Base-by-base conservation (phyloP, 2,888 invertebrate species). In the Automeris io region DNA sequence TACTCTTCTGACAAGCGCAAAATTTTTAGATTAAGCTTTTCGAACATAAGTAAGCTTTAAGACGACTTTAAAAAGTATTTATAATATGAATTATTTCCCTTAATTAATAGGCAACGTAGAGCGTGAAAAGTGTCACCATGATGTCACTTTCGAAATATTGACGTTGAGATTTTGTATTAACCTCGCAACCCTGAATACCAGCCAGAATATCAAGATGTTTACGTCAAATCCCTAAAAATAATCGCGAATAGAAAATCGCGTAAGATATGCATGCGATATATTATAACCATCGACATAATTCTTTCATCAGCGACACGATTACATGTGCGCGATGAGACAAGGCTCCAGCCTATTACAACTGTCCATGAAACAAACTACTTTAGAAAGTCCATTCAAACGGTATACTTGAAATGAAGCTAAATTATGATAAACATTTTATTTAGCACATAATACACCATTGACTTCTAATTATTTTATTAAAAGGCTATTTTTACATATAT, bases 271-370 rank as follows among this genome's bases (percentile, higher is more conserved):
- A 49, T 61, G 59, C 46, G 45, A 49, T 61, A 57, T 64, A 68
- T 58, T 61, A 68, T 66, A 47, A 60, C 47, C 62, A 67, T 70
- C 60, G 57, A 68, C 61, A 60, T 76, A 71, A 72, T 62, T 75
- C 72, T 76, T 71, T 79, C 77, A 73, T 57, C 75, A 57, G 43
- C 33, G 51, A 57, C 62, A 56, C 69, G 62, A 72, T 71, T 70
- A 73, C 59, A 68, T 42, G 41, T 49, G 51, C 47, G 47, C 59
- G 61, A 57, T 37, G 18, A 31, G 22, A 32, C 29, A 13, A 5
- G 22, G 31, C 29, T 11, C 18, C 23, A 29, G 21, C 31, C 13
- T 23, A 37, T 32, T 32, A 23, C 18, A 11, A 11, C 32, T 32
- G 18, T 37, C 3, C 26, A 26, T 13, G 8, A n/a, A 29, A n/a